Evolutionary conservation across 1,140 invertebrate species (phyloP).

Genomic region (Charaxes varanes): DNA sequence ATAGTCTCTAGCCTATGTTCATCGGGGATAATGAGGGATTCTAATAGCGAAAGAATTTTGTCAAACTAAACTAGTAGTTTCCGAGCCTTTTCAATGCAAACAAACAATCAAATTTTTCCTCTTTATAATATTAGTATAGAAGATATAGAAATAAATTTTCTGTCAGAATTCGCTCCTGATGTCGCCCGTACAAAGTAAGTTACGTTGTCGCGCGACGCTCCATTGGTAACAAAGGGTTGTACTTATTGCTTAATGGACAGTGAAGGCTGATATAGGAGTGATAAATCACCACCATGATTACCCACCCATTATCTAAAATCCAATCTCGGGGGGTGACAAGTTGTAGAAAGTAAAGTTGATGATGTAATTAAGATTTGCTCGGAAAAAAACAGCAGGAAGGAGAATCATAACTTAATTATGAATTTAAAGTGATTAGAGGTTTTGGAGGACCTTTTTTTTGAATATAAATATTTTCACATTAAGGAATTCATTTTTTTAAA

Average conservation of each 20-base stretch:
- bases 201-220: constrained; percentile 10
- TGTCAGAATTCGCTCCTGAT: background rate
- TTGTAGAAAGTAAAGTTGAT: constrained; percentile 39
- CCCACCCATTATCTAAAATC: constrained; percentile 66
- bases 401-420: background rate
- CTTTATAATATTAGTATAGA: no score
- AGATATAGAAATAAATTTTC: background rate
- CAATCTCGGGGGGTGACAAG: constrained; percentile 59
- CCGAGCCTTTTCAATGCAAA: no score
- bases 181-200: constrained; percentile 2
- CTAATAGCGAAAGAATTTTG: no score
- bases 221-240: constrained; percentile 59
- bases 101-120: no score
- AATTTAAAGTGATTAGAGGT: no score
- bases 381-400: background rate
- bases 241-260: constrained; percentile 68
- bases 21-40: no score
- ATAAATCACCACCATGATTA: constrained; percentile 70
- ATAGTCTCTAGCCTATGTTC: no score
- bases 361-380: constrained; percentile 31
- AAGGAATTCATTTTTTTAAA: no score
- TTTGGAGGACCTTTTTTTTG: no score
- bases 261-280: constrained; percentile 64
- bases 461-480: no score
- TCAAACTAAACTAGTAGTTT: no score